phyloP scores from a whole-genome alignment of 1,140 invertebrate species.

The Trichonephila inaurata region DNA sequence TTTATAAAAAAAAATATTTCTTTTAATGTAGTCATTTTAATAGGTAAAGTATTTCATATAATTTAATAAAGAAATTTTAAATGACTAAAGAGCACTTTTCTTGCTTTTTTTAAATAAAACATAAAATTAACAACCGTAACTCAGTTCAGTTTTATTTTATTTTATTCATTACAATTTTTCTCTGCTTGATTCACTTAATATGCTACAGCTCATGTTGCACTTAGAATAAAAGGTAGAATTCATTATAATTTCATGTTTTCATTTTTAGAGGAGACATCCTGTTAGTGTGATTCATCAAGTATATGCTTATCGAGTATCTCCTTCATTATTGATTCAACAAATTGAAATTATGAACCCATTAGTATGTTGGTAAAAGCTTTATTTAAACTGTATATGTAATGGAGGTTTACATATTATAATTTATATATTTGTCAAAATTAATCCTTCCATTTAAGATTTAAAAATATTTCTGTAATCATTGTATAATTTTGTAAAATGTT shows the following conservation, averaged over 20 bases:
- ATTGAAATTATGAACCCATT: conserved; percentile 89
- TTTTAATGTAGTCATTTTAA: not conserved
- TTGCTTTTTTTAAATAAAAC: too few relatives aligned
- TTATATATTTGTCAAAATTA: too few relatives aligned
- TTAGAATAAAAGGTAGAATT: not conserved
- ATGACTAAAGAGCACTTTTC: too few relatives aligned
- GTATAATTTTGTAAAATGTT: too few relatives aligned
- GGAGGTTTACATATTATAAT: not conserved
- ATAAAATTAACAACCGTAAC: too few relatives aligned
- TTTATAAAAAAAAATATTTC: not conserved
- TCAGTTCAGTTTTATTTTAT: too few relatives aligned
- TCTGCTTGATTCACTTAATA: too few relatives aligned
- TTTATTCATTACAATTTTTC: too few relatives aligned
- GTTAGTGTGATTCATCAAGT: conserved; percentile 86
- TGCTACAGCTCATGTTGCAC: too few relatives aligned
- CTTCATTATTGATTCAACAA: conserved; percentile 88
- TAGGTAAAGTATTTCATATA: not conserved
- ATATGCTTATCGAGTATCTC: conserved; percentile 83
- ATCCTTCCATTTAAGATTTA: too few relatives aligned
- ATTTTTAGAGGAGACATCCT: conserved; percentile 43
- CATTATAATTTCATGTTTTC: conserved; percentile 1
- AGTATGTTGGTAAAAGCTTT: conserved; percentile 78
- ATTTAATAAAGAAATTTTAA: too few relatives aligned
- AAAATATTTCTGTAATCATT: too few relatives aligned
- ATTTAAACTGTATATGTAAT: not conserved